Conservation (phyloP, 2,888 invertebrate species). For the Nowickia ferox region DNA sequence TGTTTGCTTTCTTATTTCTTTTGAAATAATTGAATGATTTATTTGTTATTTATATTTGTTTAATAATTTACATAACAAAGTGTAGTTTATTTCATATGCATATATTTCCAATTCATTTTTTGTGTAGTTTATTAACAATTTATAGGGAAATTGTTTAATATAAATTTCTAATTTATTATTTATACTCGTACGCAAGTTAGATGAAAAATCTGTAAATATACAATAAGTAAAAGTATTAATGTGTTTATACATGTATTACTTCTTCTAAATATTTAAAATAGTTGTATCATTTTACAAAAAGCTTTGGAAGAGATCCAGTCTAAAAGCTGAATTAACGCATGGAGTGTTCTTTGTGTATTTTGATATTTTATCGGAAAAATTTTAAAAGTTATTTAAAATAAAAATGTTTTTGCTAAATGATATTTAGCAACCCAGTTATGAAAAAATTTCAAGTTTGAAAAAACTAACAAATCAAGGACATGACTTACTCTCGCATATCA, state of each 20-base stretch:
- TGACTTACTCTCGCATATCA: too few species aligned
- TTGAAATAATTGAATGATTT: not conserved
- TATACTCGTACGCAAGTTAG: not conserved
- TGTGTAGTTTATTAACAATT: slow-evolving; percentile 2
- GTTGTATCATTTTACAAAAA: too few species aligned
- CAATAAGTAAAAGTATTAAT: not conserved
- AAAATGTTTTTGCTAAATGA: too few species aligned
- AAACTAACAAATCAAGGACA: too few species aligned
- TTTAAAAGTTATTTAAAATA: too few species aligned
- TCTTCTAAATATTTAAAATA: too few species aligned
- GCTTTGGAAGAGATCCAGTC: too few species aligned
- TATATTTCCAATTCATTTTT: not conserved
- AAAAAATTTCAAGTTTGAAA: too few species aligned
- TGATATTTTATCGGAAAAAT: too few species aligned
- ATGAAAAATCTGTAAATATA: slow-evolving; percentile 45
- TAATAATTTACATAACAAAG: slow-evolving; percentile 33
- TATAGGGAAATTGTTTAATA: slow-evolving; percentile 4
- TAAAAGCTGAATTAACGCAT: too few species aligned
- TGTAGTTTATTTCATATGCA: not conserved
- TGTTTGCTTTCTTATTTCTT: not conserved
- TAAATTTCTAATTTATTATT: slow-evolving; percentile 25
- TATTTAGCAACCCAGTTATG: too few species aligned
- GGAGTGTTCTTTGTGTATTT: too few species aligned
- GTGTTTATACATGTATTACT: not conserved
- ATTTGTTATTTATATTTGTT: not conserved